Evolutionary conservation across 2,113 vertebrate genomes (phyloP).

Genomic region (Crotophaga sulcirostris): DNA sequence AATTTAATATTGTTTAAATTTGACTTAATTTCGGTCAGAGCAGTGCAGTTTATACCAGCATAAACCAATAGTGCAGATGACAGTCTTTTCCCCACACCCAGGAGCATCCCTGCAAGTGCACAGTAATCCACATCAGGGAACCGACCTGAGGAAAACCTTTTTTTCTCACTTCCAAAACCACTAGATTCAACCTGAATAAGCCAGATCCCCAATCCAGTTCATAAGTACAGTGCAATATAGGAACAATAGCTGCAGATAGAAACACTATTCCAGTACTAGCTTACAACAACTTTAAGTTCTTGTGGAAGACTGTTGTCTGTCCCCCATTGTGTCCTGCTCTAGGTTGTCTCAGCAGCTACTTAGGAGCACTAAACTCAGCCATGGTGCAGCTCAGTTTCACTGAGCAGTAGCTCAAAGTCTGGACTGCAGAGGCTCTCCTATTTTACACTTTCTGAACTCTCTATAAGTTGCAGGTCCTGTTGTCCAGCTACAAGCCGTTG

Average conservation of each 20-base stretch:
- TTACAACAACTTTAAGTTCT: neutral
- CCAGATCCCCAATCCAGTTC: neutral
- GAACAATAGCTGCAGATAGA: neutral
- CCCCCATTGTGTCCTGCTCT: neutral
- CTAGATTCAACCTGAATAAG: neutral
- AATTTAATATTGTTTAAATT: neutral
- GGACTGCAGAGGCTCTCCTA: neutral
- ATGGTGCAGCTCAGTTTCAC: neutral
- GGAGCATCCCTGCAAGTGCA: neutral
- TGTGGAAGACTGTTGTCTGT: neutral
- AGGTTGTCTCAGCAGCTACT: neutral
- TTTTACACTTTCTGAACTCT: neutral
- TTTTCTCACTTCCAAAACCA: neutral
- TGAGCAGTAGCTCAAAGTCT: neutral
- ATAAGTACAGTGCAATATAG: neutral
- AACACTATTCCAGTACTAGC: neutral
- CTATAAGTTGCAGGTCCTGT: neutral
- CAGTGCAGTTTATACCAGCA: conserved; percentile 10
- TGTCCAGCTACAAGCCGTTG: neutral
- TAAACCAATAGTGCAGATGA: conserved; percentile 14
- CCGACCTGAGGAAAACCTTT: neutral
- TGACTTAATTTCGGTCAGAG: conserved; percentile 26
- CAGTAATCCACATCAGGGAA: neutral
- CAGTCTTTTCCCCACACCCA: neutral
- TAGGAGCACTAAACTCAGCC: neutral